phyloP scores from a whole-genome alignment of 2,888 invertebrate genomes.

The Yponomeuta plumbellus region DNA sequence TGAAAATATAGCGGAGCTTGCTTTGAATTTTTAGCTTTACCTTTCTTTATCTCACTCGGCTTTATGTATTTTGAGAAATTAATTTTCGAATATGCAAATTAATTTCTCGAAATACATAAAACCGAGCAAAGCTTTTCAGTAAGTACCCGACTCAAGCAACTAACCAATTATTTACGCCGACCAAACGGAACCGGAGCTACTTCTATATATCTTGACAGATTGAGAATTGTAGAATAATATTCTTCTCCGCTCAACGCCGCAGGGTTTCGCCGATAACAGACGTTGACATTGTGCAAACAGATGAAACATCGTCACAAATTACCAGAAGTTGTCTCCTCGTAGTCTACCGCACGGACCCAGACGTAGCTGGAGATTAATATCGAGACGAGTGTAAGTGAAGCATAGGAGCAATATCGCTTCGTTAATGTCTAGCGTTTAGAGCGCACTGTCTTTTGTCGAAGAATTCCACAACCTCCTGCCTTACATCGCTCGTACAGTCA shows the following conservation, averaged over 20 bases:
- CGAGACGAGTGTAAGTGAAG: slow-evolving; percentile 59
- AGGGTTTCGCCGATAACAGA: neutral
- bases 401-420: slow-evolving; percentile 68
- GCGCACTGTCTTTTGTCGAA: slow-evolving; percentile 33
- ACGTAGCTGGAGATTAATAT: slow-evolving; percentile 65
- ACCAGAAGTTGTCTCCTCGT: neutral
- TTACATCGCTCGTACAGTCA: neutral
- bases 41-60: neutral
- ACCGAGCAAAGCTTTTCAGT: too few relatives aligned
- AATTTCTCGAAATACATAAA: too few relatives aligned
- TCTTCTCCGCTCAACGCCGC: too few relatives aligned
- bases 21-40: slow-evolving; percentile 31
- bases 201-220: neutral
- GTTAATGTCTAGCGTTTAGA: slow-evolving; percentile 70
- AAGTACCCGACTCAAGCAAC: neutral
- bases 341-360: slow-evolving; percentile 28
- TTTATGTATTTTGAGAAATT: too few relatives aligned
- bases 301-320: slow-evolving; percentile 7
- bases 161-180: neutral
- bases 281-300: neutral
- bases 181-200: neutral
- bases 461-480: neutral
- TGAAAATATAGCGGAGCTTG: slow-evolving; percentile 36
- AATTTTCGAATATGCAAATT: too few relatives aligned
- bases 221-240: too few relatives aligned